phyloP scores from a whole-genome alignment of 2,113 vertebrate species.

The Paraplagusia blochii region DNA sequence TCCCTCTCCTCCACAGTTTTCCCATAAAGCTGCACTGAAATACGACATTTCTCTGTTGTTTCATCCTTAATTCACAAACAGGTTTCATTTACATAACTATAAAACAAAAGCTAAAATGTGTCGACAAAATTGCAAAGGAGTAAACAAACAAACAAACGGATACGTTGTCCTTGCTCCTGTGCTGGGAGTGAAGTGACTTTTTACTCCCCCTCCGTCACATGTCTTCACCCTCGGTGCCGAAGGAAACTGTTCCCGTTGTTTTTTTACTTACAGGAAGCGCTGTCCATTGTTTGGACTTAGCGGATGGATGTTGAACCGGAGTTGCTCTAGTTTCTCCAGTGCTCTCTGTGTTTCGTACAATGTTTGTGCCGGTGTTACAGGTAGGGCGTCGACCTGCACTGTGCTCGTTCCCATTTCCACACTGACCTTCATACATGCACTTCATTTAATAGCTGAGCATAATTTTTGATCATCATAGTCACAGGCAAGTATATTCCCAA shows the following conservation, averaged over 20 bases:
- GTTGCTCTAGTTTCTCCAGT: conserved; percentile 23
- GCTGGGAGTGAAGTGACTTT: background rate
- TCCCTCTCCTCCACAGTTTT: background rate
- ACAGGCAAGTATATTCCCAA: no score
- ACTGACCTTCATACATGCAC: background rate
- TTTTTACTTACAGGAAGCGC: conserved; percentile 66
- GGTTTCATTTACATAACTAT: background rate
- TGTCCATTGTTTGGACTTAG: conserved; percentile 58
- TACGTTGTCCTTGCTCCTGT: background rate
- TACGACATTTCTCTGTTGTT: background rate
- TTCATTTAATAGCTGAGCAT: background rate
- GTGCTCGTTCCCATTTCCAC: background rate
- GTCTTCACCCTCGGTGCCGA: conserved; percentile 10
- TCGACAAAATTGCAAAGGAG: background rate
- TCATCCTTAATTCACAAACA: no score
- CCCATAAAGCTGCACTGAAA: background rate
- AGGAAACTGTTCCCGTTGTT: conserved; percentile 65
- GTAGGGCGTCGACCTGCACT: conserved; percentile 10
- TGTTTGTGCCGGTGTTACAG: background rate
- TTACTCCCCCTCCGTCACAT: background rate
- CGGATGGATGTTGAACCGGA: conserved; percentile 39
- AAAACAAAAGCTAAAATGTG: background rate
- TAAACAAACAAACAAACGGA: background rate
- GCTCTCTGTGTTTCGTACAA: background rate
- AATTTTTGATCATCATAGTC: no score